These are phyloP conservation scores for Scarus forsteni DNA, from an alignment of 2,797 vertebrate species.

Conservation along the genomic window DNA sequence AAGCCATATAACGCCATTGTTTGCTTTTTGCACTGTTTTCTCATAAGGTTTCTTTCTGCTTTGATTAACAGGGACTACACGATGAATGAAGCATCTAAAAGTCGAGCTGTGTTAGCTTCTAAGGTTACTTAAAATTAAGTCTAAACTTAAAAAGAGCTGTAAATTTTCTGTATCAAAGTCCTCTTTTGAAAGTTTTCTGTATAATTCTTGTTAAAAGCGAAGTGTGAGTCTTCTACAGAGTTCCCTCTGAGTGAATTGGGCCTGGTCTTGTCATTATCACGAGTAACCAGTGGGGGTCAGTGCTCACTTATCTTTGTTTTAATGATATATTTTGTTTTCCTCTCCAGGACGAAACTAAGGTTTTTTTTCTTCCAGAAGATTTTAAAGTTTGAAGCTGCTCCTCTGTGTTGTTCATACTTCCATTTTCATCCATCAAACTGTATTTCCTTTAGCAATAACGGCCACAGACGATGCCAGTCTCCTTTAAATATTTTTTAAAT, in stretches of 20 bases:
- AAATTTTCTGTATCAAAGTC: conserved; percentile 32
- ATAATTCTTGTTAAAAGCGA: conserved; percentile 53
- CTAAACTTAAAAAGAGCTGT: conserved; percentile 45
- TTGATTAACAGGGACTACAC: conserved; percentile 19
- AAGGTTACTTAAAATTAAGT: conserved; percentile 35
- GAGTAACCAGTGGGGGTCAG: conserved; percentile 68
- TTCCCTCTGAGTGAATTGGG: conserved; percentile 11
- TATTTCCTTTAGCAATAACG: conserved; percentile 59
- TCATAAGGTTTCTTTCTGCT: conserved; percentile 37
- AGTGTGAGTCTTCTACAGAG: conserved; percentile 46
- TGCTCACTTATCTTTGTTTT: conserved; percentile 25
- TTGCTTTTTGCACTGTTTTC: conserved; percentile 77
- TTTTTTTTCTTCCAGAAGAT: conserved; percentile 4
- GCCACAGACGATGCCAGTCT: conserved; percentile 23
- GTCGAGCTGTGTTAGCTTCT: conserved; percentile 37
- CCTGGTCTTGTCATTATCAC: conserved; percentile 17
- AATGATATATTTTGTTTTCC: background rate
- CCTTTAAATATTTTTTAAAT: background rate
- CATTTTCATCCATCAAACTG: conserved; percentile 11
- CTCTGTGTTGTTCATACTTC: conserved; percentile 29
- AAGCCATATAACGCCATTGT: conserved; percentile 74
- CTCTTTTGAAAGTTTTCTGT: conserved; percentile 37
- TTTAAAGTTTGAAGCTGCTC: conserved; percentile 22
- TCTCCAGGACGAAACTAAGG: background rate
- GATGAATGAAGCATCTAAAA: conserved; percentile 8